Base-by-base conservation (phyloP, 2,888 invertebrate genomes). In the Eupithecia abbreviata region DNA sequence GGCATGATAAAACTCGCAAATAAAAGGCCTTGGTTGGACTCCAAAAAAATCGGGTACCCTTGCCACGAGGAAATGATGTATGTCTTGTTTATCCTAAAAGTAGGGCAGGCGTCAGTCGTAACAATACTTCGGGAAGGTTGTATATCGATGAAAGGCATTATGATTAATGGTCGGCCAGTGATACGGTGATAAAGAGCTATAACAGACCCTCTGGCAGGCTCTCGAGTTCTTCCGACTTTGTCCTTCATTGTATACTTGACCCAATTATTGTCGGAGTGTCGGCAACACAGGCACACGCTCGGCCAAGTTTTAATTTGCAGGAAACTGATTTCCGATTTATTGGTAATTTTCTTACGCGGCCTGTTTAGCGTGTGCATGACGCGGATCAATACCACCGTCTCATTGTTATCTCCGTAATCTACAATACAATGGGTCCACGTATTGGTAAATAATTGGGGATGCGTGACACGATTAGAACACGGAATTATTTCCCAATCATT, bases 191-290 rank as follows among this genome's bases (percentile, higher is more conserved):
- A 90, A 90, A 91, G 89, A 88, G 86, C 85, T 83, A 79, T 86
- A 88, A 87, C 85, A 87, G 85, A 84, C 86, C 85, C 85, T 84
- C 85, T 84, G 83, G 82, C 82, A 83, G 79, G 76, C 83, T 82
- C 85, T 85, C 83, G 84, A 86, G 85, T 79, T 80, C 81, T 81
- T 80, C 79, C 80, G 75, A 80, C 82, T 84, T 84, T 88, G 90
- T 90, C 92, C 92, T 92, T 91, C 87, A 84, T 79, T 88, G 84
- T 86, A 89, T 91, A 89, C 92, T 93, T 93, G 93, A 93, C 94
- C 93, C 84, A 93, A 86, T 91, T 93, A 88, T 82, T 84, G 83
- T 81, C 82, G 84, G 86, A 86, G 86, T 88, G 89, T 90, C 87
- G 87, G 87, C 86, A 88, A 88, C 85, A 87, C 84, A 84, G 82